Percentiles rank a stretch among this genome's conserved stretches.
Evolutionary conservation across 30 jellyfish, hydroid and myxozoan species (phyloP).

Genomic region (Aurelia sp.): DNA sequence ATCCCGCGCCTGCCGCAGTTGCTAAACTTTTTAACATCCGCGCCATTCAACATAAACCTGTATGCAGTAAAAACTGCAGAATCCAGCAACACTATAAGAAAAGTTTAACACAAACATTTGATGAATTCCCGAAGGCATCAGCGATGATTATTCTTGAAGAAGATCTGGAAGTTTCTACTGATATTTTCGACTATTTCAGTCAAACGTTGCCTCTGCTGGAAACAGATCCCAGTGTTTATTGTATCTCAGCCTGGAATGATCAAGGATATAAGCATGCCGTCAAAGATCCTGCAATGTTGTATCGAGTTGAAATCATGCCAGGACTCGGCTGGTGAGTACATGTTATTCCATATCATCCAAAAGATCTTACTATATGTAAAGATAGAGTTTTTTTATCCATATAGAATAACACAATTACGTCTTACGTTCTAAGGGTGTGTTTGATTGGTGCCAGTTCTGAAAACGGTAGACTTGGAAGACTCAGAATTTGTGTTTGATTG

Average conservation of each 20-base stretch:
- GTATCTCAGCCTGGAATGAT: slow-evolving; percentile 99
- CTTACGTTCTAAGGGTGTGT: too few species aligned
- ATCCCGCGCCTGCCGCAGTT: slow-evolving; percentile 92
- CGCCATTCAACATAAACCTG: slow-evolving; percentile 84
- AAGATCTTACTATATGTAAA: too few species aligned
- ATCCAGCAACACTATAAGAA: slow-evolving; percentile 97
- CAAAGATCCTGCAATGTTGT: slow-evolving; percentile 92
- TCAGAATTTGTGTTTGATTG: too few species aligned
- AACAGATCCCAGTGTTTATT: slow-evolving; percentile 82
- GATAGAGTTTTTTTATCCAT: too few species aligned
- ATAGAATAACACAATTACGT: too few species aligned
- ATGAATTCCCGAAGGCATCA: slow-evolving; percentile 88
- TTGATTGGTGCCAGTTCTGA: too few species aligned
- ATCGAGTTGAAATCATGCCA: slow-evolving; percentile 99
- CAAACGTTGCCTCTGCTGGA: slow-evolving; percentile 84
- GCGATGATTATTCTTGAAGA: slow-evolving; percentile 93
- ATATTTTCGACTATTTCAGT: slow-evolving; percentile 94
- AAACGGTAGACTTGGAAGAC: too few species aligned
- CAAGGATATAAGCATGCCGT: slow-evolving; percentile 97
- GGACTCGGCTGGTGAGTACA: slow-evolving; percentile 94
- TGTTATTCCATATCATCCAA: neutral
- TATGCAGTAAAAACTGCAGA: slow-evolving; percentile 93
- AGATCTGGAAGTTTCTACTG: slow-evolving; percentile 96
- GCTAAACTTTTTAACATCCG: slow-evolving; percentile 85
- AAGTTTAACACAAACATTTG: slow-evolving; percentile 81